Conservation (phyloP, 1,140 invertebrate genomes). For the Drosophila parvula region DNA sequence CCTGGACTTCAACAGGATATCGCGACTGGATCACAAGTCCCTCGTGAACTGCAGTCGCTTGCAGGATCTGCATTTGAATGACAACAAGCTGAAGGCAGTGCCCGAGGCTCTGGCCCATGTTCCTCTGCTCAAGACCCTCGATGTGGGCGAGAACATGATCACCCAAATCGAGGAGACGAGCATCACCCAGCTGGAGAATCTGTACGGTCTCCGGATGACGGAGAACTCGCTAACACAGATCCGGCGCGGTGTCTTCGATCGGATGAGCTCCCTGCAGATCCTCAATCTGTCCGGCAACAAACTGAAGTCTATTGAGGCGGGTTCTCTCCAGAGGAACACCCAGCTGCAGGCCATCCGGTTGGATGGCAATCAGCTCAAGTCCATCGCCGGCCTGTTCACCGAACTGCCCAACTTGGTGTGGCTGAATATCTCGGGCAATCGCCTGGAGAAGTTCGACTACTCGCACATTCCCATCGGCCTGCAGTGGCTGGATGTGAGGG, state of each 20-base stretch:
- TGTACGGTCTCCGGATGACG: conserved; percentile 93
- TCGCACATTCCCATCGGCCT: conserved; percentile 94
- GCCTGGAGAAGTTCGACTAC: conserved; percentile 95
- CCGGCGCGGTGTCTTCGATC: conserved; percentile 92
- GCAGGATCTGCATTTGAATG: conserved; percentile 94
- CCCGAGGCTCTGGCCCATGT: conserved; percentile 93
- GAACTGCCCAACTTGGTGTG: conserved; percentile 94
- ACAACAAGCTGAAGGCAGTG: conserved; percentile 92
- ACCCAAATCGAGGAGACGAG: conserved; percentile 92
- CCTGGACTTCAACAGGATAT: conserved; percentile 93
- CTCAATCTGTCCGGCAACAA: conserved; percentile 95
- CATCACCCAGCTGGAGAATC: conserved; percentile 89
- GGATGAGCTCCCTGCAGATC: conserved; percentile 93
- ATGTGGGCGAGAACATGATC: conserved; percentile 95
- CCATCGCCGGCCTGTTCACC: conserved; percentile 93
- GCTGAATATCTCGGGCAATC: conserved; percentile 96
- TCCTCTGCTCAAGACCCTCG: conserved; percentile 92
- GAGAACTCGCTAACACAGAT: conserved; percentile 95
- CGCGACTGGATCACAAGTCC: conserved; percentile 90
- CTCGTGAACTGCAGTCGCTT: conserved; percentile 93
- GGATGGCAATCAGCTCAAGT: conserved; percentile 94
- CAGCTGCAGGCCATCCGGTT: conserved; percentile 94
- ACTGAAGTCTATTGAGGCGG: conserved; percentile 93
- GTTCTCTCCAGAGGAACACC: conserved; percentile 92
- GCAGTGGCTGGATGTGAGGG: conserved; percentile 95